Evolutionary conservation across 2,888 invertebrate genomes (phyloP), one percentile per base, ranked within the genome.

Genomic region (Ganaspis brasiliensis): DNA sequence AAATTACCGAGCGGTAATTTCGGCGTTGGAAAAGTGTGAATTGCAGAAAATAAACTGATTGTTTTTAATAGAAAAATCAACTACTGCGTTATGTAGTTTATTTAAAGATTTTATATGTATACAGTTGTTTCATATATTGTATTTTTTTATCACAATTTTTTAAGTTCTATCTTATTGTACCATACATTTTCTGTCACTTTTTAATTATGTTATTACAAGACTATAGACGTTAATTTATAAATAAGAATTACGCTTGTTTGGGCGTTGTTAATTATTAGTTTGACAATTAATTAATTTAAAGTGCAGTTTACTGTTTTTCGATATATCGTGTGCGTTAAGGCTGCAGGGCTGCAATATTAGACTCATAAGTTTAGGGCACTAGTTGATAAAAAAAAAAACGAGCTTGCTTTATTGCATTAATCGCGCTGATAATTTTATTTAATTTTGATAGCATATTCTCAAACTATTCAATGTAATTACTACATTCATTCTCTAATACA

Each of bases 261-360:
- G 63, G 45, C 40, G 40, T 45, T 67, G 37, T 21, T 40, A 40
- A 52, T 63, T 19, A 24, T 45, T 45, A 67, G 49, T 73, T 56
- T 21, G 35, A 31, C 40, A 71, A 26, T 26, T 26, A 12, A 40
- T 67, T 75, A 63, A 57, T 56, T 67, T 52, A 70, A 77, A 70
- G 45, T 49, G 61, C 78, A 79, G 76, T 63, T 74, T 67, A 40
- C 26, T 67, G 67, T 67, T 45, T 80, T 75, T 73, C 52, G 67
- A 79, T 76, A 81, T 76, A 81, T 81, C 79, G 80, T 82, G 76
- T 83, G 84, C 79, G 74, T 80, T 85, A 86, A 83, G 82, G 79
- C 86, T 87, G 89, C 89, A 86, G 84, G 82, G 79, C 86, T 87
- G 89, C 89, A 89, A 90, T 90, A 90, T 85, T 89, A 89, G 88